phyloP scores from a whole-genome alignment of 2,113 vertebrate species.

The Rousettus leschenaultii region DNA sequence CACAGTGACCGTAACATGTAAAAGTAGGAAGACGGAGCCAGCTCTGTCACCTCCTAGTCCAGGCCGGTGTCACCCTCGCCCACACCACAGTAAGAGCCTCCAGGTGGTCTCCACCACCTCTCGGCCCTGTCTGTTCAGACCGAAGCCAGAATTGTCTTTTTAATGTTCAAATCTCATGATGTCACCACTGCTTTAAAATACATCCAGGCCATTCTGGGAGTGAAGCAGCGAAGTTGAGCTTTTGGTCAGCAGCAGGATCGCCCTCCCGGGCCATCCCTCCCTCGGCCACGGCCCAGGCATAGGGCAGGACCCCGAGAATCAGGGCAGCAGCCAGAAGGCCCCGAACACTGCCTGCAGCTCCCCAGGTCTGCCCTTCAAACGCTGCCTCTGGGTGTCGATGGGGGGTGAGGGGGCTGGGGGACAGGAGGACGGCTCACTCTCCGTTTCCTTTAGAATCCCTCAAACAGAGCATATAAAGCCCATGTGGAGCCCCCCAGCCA shows the following conservation, averaged over 20 bases:
- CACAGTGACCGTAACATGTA: not conserved
- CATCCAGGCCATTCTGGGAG: not conserved
- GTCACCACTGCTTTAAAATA: not conserved
- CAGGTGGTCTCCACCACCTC: not conserved
- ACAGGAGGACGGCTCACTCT: not conserved
- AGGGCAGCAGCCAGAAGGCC: not conserved
- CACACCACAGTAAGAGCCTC: not conserved
- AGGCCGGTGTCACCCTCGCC: not conserved
- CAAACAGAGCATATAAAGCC: not conserved
- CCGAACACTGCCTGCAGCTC: too few relatives aligned
- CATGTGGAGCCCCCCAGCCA: not conserved
- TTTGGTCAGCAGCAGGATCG: not conserved
- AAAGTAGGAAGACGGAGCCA: not conserved
- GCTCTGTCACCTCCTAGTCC: too few relatives aligned
- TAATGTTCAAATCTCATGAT: not conserved
- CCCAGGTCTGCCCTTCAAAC: not conserved
- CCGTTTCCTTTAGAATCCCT: not conserved
- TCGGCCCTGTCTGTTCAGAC: not conserved
- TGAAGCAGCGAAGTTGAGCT: not conserved
- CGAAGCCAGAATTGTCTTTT: not conserved
- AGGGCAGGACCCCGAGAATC: not conserved
- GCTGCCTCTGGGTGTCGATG: rapidly evolving
- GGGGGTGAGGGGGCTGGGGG: not conserved
- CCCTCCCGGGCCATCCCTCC: not conserved
- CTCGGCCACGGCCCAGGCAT: not conserved